Conservation (phyloP, 2,888 invertebrate genomes). For the Lymantria monacha region DNA sequence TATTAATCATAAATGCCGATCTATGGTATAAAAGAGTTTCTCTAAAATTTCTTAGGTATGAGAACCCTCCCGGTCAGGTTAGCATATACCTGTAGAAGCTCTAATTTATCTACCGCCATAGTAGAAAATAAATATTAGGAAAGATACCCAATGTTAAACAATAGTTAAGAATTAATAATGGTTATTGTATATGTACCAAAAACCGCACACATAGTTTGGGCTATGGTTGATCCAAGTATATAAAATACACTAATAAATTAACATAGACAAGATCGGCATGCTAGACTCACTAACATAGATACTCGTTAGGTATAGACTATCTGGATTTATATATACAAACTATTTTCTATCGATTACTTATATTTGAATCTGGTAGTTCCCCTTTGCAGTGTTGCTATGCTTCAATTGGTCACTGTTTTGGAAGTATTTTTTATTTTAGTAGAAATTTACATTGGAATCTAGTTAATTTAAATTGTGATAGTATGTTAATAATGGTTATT, state of each 20-base stretch:
- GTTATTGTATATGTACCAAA: slow-evolving; percentile 47
- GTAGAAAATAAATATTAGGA: background rate
- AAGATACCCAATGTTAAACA: background rate
- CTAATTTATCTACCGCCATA: too few relatives aligned
- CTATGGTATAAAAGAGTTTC: too few relatives aligned
- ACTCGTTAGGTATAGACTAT: slow-evolving; percentile 50
- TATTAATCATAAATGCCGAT: too few relatives aligned
- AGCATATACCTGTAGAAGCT: too few relatives aligned
- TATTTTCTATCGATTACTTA: slow-evolving; percentile 33
- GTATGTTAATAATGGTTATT: slow-evolving; percentile 1
- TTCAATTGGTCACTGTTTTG: slow-evolving; percentile 31
- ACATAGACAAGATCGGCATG: slow-evolving; percentile 66
- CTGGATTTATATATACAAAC: slow-evolving; percentile 27
- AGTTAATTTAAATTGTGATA: background rate
- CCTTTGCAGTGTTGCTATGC: slow-evolving; percentile 62
- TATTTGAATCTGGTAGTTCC: slow-evolving; percentile 53
- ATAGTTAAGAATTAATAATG: background rate
- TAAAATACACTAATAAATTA: slow-evolving; percentile 42
- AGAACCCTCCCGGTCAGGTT: too few relatives aligned
- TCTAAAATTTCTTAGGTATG: too few relatives aligned
- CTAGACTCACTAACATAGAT: slow-evolving; percentile 73
- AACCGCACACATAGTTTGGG: slow-evolving; percentile 56
- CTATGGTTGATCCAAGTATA: slow-evolving; percentile 60
- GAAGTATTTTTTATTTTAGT: slow-evolving; percentile 21
- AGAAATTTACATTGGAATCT: slow-evolving; percentile 7